Evolutionary conservation across 2,888 invertebrate genomes (phyloP).

Genomic region (Cheilosia variabilis): DNA sequence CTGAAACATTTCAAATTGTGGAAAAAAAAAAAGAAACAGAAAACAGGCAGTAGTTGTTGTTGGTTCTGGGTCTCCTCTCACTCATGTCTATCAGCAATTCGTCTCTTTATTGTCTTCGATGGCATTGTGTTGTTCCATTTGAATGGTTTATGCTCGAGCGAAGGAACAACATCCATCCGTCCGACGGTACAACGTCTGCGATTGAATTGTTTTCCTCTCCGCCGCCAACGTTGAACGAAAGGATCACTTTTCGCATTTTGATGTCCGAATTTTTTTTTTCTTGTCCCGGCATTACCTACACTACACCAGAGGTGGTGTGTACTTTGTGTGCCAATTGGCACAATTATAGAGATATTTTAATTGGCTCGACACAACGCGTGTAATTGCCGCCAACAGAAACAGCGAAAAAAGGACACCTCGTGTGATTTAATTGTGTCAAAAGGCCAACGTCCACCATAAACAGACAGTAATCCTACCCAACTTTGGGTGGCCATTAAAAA

Average conservation of each 20-base stretch:
- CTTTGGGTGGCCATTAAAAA: conserved; percentile 47
- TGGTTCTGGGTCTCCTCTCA: conserved; percentile 44
- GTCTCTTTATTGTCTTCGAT: conserved; percentile 60
- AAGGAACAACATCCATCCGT: conserved; percentile 48
- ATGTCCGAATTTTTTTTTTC: conserved; percentile 49
- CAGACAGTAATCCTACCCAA: conserved; percentile 42
- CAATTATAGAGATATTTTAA: conserved; percentile 74
- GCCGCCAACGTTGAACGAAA: conserved; percentile 6
- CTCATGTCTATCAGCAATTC: conserved; percentile 64
- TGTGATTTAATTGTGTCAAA: conserved; percentile 65
- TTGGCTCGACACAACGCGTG: conserved; percentile 56
- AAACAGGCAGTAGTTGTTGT: conserved; percentile 4
- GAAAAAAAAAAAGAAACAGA: neutral
- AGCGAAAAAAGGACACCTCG: conserved; percentile 24
- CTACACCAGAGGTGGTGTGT: neutral
- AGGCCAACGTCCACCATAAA: conserved; percentile 44
- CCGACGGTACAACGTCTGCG: conserved; percentile 3
- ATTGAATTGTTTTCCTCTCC: conserved; percentile 45
- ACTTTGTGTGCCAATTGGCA: conserved; percentile 33
- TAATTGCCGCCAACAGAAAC: conserved; percentile 44
- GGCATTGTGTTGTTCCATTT: conserved; percentile 60
- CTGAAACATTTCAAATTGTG: conserved; percentile 38
- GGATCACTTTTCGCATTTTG: conserved; percentile 55
- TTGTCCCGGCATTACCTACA: neutral
- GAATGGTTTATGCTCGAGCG: conserved; percentile 53